Evolutionary conservation across 2,113 vertebrate species (phyloP).

Genomic region (Callospermophilus lateralis): DNA sequence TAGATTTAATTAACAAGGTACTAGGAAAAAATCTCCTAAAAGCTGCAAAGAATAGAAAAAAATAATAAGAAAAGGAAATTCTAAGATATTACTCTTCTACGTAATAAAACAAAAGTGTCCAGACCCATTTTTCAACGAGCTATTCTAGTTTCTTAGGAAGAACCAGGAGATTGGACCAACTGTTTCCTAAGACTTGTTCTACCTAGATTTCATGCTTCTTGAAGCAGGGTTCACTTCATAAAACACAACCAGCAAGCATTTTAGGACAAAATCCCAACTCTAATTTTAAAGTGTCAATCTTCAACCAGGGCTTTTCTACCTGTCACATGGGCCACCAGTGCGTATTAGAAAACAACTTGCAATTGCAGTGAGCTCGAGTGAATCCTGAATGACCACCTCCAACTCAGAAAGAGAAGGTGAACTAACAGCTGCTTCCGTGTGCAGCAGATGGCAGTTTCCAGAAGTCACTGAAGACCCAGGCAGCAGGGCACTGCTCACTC

Average conservation of each 20-base stretch:
- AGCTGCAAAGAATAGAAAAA: conserved; percentile 44
- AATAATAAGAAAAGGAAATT: not conserved
- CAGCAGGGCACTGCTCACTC: conserved; percentile 26
- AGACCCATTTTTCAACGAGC: not conserved
- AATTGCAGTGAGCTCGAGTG: conserved; percentile 7
- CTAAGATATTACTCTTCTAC: not conserved
- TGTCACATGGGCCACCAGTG: not conserved
- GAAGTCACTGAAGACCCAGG: not conserved
- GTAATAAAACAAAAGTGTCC: conserved; percentile 19
- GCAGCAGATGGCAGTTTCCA: not conserved
- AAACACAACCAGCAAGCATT: conserved; percentile 40
- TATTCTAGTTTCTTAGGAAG: conserved; percentile 29
- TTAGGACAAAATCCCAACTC: conserved; percentile 22
- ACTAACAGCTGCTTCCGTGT: not conserved
- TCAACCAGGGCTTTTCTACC: conserved; percentile 8
- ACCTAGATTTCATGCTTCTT: conserved; percentile 22
- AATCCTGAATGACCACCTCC: not conserved
- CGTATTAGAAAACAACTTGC: conserved; percentile 30
- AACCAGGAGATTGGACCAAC: not conserved
- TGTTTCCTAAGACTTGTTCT: not conserved
- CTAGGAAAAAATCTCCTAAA: conserved; percentile 39
- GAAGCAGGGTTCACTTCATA: conserved; percentile 19
- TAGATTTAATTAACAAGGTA: conserved; percentile 49
- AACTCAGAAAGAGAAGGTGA: not conserved
- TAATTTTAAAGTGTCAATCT: conserved; percentile 23